phyloP scores from a whole-genome alignment of 2,888 invertebrate genomes.

The Pomacea canaliculata region DNA sequence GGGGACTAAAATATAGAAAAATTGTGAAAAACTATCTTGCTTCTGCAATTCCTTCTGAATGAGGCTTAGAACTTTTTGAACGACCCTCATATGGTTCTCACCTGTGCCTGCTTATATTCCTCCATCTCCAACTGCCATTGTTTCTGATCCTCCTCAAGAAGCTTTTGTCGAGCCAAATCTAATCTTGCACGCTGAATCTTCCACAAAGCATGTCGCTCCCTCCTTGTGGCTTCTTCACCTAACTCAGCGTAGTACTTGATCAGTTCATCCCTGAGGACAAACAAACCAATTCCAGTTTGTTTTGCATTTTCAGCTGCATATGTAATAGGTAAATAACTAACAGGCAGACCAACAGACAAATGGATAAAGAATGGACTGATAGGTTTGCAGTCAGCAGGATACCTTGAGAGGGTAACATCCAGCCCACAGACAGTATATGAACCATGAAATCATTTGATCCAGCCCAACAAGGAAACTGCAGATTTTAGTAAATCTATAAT shows the following conservation, averaged over 20 bases:
- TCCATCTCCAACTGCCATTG: conserved; percentile 51
- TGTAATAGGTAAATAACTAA: neutral
- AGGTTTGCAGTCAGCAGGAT: no score
- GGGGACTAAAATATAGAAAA: no score
- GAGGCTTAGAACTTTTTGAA: no score
- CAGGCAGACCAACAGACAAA: neutral
- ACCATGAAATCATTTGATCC: no score
- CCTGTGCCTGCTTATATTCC: conserved; percentile 40
- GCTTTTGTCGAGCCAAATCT: conserved; percentile 47
- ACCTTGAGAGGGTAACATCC: no score
- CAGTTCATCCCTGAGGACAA: conserved; percentile 58
- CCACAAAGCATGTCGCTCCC: conserved; percentile 67
- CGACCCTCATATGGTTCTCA: conserved; percentile 14
- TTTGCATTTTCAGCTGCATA: neutral
- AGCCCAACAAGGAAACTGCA: no score
- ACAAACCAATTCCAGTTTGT: neutral
- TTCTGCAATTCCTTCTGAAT: no score
- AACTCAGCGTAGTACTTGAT: conserved; percentile 61
- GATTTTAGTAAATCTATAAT: no score
- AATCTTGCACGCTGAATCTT: conserved; percentile 56
- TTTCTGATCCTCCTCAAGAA: conserved; percentile 51
- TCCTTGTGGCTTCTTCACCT: conserved; percentile 58
- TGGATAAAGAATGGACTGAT: no score
- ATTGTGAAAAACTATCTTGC: no score
- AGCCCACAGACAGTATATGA: no score